Base-by-base conservation (phyloP, 2,888 invertebrate species). In the Didymodactylos carnosus region DNA sequence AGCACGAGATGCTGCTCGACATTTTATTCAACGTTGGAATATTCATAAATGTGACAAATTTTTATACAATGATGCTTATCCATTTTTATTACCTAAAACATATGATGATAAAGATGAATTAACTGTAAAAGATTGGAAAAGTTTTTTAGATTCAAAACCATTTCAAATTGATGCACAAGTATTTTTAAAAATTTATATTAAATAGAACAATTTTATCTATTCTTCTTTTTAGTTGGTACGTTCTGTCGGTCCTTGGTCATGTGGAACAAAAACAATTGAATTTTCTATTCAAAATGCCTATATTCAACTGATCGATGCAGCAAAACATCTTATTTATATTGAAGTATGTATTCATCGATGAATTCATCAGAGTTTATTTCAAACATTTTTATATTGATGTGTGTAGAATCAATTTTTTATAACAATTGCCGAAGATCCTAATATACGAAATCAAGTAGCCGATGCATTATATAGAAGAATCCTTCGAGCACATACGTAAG, bases 11-110 rank as follows among this genome's bases (percentile, higher is more conserved):
- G 89, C 91, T 0, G 90, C 93, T 0, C 83, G 95, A 14, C 95
- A 95, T 85, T 95, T 94, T 81, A 92, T 95, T 80, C 92, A 93
- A 80, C 85, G 94, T 41, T 95, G 95, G 95, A 95, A 95, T 29
- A 71, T 71, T 19, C 71, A 71, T 39, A 74, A 74, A 46, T 39
- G 74, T 41, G 74, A 74, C 71, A 74, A 74, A 71, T 71, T 74
- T 29, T n/a, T 62, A 27, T 71, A 74, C 13, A 71, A 40, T 39
- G 71, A 74, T n/a, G 41, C 71, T 13, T 74, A 74, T 72, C 74
- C 74, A 14, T 74, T 71, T 71, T 43, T 74, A 53, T 46, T 74
- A 69, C 74, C 71, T 0, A 74, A 74, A 71, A 51, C 74, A n/a
- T 74, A 74, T 25, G 29, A 71, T 19, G 71, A 74, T 14, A 35